Percentiles rank a stretch among this genome's conserved stretches.
Evolutionary conservation across 2,113 vertebrate genomes (phyloP).

Genomic region (Pristiophorus japonicus): DNA sequence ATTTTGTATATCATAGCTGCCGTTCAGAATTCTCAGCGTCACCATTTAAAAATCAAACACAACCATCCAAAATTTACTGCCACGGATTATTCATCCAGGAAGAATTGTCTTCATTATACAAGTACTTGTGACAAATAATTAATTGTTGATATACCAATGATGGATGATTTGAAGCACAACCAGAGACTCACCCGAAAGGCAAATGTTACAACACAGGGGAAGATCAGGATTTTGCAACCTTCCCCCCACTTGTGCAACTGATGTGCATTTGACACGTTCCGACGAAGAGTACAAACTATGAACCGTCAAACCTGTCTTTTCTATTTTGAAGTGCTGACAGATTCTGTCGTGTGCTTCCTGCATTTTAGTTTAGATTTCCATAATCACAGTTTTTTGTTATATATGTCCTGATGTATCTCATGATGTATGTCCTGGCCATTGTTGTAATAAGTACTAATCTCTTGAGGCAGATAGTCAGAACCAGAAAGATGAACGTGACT

Average conservation of each 20-base stretch:
- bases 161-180: neutral
- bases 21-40: neutral
- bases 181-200: neutral
- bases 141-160: neutral
- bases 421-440: neutral
- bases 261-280: neutral
- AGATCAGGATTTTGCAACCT: slow-evolving; percentile 20
- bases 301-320: neutral
- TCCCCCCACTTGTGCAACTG: neutral
- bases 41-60: neutral
- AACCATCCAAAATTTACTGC: neutral
- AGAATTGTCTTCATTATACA: neutral
- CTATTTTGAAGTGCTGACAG: neutral
- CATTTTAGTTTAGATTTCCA: neutral
- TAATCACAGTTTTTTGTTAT: neutral
- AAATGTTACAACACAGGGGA: neutral
- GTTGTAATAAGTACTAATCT: neutral
- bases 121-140: neutral
- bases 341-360: neutral
- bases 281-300: neutral
- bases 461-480: neutral
- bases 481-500: neutral
- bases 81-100: neutral
- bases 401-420: neutral
- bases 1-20: neutral